phyloP scores from a whole-genome alignment of 2,797 vertebrate species.

The Esox masquinongy region DNA sequence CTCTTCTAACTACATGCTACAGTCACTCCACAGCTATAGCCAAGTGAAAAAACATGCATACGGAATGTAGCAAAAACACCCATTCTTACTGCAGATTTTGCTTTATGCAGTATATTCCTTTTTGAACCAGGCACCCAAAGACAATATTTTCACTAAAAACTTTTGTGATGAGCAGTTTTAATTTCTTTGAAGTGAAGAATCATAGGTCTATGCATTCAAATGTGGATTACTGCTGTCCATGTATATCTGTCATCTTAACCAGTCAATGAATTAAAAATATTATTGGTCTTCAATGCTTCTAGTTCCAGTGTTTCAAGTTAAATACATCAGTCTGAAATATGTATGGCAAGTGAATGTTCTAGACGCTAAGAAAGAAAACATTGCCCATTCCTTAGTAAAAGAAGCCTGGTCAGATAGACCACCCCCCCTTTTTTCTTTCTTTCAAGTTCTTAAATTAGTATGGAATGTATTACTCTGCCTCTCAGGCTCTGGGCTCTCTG shows the following conservation, averaged over 20 bases:
- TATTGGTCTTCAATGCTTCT: not conserved
- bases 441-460: conserved; percentile 78
- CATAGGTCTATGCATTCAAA: too few species aligned
- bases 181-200: too few species aligned
- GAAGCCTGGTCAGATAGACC: conserved; percentile 59
- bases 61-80: not conserved
- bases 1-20: not conserved
- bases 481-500: conserved; percentile 22
- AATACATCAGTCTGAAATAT: not conserved
- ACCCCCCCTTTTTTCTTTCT: conserved; percentile 64
- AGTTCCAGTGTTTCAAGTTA: not conserved
- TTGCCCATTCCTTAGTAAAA: not conserved
- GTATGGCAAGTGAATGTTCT: not conserved
- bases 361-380: not conserved
- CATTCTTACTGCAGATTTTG: not conserved
- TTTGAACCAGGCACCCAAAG: too few species aligned
- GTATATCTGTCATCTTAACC: not conserved
- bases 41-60: too few species aligned
- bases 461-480: conserved; percentile 70
- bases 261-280: not conserved
- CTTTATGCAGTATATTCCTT: too few species aligned
- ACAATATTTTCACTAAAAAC: too few species aligned
- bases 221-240: too few species aligned
- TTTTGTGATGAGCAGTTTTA: too few species aligned
- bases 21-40: not conserved